phyloP scores from a whole-genome alignment of 2,113 vertebrate species.

The Urocynchramus pylzowi region DNA sequence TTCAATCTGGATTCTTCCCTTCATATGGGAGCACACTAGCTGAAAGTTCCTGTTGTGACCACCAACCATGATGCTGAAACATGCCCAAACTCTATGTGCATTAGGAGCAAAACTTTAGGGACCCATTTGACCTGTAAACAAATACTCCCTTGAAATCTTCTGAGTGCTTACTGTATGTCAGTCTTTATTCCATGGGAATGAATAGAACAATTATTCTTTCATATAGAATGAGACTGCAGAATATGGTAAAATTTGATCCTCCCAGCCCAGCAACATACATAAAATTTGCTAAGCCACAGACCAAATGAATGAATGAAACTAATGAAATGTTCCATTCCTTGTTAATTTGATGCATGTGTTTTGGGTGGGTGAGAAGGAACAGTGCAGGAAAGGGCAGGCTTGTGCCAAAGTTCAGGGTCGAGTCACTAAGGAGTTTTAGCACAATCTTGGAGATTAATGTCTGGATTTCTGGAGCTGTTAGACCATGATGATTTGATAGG shows the following conservation, averaged over 20 bases:
- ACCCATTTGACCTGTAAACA: neutral
- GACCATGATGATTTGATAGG: neutral
- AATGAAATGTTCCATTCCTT: neutral
- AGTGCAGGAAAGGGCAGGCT: neutral
- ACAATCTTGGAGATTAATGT: neutral
- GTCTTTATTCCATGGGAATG: neutral
- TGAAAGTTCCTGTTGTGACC: neutral
- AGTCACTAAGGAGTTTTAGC: neutral
- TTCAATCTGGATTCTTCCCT: neutral
- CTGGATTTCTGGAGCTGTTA: neutral
- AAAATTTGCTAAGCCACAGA: neutral
- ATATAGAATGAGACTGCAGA: neutral
- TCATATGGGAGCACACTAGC: neutral
- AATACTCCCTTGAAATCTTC: neutral
- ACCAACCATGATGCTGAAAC: neutral
- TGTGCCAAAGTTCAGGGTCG: neutral
- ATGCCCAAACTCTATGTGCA: neutral
- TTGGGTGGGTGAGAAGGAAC: neutral
- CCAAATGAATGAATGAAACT: neutral
- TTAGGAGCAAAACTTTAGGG: neutral
- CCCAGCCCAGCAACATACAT: neutral
- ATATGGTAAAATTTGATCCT: neutral
- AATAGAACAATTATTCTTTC: neutral
- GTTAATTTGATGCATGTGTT: conserved; percentile 16
- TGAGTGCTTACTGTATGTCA: neutral